A percentile compares a stretch with the other conserved stretches of the same genome.
Evolutionary conservation across 1,140 invertebrate species (phyloP).

Genomic region (Pseudomyrmex concolor): DNA sequence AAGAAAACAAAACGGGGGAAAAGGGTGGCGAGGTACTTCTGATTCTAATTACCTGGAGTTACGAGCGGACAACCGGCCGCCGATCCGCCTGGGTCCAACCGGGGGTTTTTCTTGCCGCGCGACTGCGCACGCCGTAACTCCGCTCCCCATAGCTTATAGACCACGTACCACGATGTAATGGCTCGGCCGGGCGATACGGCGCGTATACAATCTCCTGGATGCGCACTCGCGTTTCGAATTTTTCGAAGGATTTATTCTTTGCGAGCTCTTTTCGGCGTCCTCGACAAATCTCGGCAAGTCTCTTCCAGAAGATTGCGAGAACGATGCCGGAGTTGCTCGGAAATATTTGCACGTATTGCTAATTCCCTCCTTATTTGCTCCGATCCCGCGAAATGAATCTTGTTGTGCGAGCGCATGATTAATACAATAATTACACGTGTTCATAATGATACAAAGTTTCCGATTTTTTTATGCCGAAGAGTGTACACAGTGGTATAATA

Average conservation of each 20-base stretch:
- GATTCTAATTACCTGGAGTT: conserved; percentile 78
- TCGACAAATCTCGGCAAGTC: not conserved
- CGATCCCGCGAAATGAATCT: not conserved
- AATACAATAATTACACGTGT: conserved; percentile 31
- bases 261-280: conserved; percentile 35
- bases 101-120: conserved; percentile 63
- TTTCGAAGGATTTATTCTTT: not conserved
- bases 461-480: conserved; percentile 20
- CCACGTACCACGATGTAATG: conserved; percentile 64
- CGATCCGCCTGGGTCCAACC: conserved; percentile 64
- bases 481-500: not conserved
- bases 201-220: conserved; percentile 15
- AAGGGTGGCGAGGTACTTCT: conserved; percentile 65
- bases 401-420: not conserved
- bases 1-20: not conserved
- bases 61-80: conserved; percentile 72
- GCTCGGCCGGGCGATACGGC: conserved; percentile 45
- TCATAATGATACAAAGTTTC: conserved; percentile 18
- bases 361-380: conserved; percentile 14
- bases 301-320: not conserved
- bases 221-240: not conserved
- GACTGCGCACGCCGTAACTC: conserved; percentile 63
- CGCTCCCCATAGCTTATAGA: conserved; percentile 66
- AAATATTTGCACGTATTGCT: conserved; percentile 15
- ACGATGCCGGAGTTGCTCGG: not conserved